phyloP scores from a whole-genome alignment of 2,113 vertebrate genomes.

The Oophaga pumilio region DNA sequence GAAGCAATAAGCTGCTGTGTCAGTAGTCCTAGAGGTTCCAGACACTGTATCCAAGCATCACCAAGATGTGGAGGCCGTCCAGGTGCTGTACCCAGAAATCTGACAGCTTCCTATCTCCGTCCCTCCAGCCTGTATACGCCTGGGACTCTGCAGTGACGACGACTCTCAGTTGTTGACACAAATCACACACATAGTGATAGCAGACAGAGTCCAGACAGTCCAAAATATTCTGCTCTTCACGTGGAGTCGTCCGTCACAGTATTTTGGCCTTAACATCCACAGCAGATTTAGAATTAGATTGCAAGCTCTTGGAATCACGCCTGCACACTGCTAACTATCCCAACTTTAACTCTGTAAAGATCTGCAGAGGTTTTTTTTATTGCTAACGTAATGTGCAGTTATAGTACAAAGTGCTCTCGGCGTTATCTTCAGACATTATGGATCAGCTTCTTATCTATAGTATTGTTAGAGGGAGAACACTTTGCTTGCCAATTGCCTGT shows the following conservation, averaged over 20 bases:
- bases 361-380: neutral
- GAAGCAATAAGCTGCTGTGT: conserved; percentile 37
- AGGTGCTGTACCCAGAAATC: conserved; percentile 47
- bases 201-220: conserved; percentile 56
- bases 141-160: conserved; percentile 50
- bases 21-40: conserved; percentile 37
- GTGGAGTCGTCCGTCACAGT: conserved; percentile 12
- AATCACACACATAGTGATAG: conserved; percentile 57
- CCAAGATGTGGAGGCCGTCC: neutral
- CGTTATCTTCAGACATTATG: conserved; percentile 25
- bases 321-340: neutral
- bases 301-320: conserved; percentile 28
- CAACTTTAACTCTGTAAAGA: conserved; percentile 26
- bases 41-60: conserved; percentile 40
- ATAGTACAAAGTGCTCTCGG: conserved; percentile 32
- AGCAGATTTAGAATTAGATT: conserved; percentile 24
- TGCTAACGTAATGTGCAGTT: neutral
- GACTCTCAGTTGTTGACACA: conserved; percentile 56
- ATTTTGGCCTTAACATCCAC: neutral
- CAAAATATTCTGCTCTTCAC: conserved; percentile 42
- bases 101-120: conserved; percentile 43
- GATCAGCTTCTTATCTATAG: conserved; percentile 2
- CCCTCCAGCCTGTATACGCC: conserved; percentile 37
- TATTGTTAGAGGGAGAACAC: neutral
- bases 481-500: neutral